Conservation (phyloP, 1,140 invertebrate genomes). For the Orius laevigatus region DNA sequence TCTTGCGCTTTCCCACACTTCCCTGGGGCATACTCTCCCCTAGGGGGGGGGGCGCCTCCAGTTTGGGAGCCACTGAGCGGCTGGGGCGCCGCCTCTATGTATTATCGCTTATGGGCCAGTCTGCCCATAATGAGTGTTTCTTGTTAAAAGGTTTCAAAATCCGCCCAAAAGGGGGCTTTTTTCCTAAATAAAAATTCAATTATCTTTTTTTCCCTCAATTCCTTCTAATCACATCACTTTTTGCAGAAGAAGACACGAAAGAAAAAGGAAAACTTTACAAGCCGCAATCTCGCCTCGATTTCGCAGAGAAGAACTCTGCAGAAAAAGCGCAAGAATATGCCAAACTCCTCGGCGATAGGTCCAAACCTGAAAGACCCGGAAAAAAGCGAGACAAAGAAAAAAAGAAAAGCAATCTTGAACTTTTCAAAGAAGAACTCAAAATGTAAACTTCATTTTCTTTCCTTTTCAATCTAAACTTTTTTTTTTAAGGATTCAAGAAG, state of each 20-base stretch:
- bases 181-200: no score
- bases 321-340: conserved; percentile 52
- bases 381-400: conserved; percentile 71
- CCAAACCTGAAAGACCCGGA: conserved; percentile 45
- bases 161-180: no score
- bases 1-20: no score
- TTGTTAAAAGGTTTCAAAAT: no score
- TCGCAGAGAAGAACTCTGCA: conserved; percentile 37
- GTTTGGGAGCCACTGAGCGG: no score
- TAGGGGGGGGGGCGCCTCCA: no score
- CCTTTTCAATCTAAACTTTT: conserved; percentile 2
- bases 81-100: no score
- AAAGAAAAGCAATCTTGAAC: conserved; percentile 92
- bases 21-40: no score
- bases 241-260: conserved; percentile 65
- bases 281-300: conserved; percentile 61
- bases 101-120: no score
- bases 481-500: conserved; percentile 74
- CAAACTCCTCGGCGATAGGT: conserved; percentile 39
- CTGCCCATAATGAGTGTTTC: no score
- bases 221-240: no score
- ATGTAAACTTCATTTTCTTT: conserved; percentile 36
- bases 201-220: no score
- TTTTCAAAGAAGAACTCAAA: conserved; percentile 90
- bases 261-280: conserved; percentile 89